These are phyloP conservation scores for Acromyrmex charruanus DNA, from an alignment of 1,140 invertebrate species.

Conservation along the genomic window DNA sequence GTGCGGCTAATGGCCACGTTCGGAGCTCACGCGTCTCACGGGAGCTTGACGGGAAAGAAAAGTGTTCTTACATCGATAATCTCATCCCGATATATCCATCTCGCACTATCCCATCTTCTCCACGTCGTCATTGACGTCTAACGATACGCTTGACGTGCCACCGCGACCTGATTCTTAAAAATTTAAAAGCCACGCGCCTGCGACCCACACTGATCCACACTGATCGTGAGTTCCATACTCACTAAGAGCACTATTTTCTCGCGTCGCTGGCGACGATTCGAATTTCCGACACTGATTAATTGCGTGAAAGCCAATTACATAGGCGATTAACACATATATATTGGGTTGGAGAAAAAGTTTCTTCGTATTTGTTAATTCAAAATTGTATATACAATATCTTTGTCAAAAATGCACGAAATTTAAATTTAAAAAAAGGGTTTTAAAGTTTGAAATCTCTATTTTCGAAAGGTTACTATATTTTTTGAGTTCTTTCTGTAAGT, in stretches of 20 bases:
- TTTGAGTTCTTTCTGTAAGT: no score
- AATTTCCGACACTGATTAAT: not conserved
- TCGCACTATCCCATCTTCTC: not conserved
- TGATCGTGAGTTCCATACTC: not conserved
- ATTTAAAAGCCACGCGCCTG: constrained; percentile 21
- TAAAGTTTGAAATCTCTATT: no score
- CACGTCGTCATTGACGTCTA: not conserved
- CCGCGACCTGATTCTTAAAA: constrained; percentile 15
- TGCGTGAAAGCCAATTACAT: not conserved
- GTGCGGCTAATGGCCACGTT: constrained; percentile 76
- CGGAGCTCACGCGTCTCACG: constrained; percentile 60
- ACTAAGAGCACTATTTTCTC: not conserved
- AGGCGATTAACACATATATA: not conserved
- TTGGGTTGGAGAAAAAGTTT: no score
- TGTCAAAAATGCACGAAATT: no score
- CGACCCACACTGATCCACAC: no score
- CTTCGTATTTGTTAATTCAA: no score
- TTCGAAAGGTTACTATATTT: no score
- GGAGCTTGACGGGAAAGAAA: constrained; percentile 66
- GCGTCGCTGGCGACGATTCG: not conserved
- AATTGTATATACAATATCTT: no score
- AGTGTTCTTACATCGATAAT: constrained; percentile 69
- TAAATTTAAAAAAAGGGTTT: no score
- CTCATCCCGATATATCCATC: constrained; percentile 18
- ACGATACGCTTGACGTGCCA: constrained; percentile 41